Evolutionary conservation across 2,113 vertebrate genomes (phyloP).

Genomic region (Mola mola): DNA sequence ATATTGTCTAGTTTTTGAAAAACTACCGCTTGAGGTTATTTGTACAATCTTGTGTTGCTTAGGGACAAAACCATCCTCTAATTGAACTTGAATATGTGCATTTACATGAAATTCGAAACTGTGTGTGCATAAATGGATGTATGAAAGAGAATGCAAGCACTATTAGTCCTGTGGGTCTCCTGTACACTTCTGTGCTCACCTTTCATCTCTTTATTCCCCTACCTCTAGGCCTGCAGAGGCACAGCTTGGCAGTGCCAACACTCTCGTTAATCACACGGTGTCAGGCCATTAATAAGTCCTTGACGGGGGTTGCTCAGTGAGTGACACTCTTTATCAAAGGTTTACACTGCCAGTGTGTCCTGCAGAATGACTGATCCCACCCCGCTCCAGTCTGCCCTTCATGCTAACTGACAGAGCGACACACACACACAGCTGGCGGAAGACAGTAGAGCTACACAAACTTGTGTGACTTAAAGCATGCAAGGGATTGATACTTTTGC

Average conservation of each 20-base stretch:
- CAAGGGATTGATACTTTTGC: constrained; percentile 14
- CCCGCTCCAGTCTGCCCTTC: constrained; percentile 68
- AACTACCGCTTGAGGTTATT: too few relatives aligned
- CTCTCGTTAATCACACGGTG: constrained; percentile 74
- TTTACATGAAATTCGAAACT: background rate
- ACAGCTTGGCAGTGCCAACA: constrained; percentile 35
- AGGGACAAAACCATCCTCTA: too few relatives aligned
- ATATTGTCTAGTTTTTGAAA: too few relatives aligned
- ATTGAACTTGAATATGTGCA: background rate
- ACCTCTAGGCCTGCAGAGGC: constrained; percentile 41
- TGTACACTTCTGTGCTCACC: constrained; percentile 9
- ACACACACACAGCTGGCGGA: constrained; percentile 34
- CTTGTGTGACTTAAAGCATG: constrained; percentile 17
- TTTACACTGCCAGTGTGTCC: constrained; percentile 75
- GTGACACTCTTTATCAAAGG: constrained; percentile 82
- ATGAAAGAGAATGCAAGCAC: background rate
- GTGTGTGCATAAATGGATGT: background rate
- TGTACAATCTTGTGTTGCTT: too few relatives aligned
- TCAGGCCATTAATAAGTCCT: constrained; percentile 81
- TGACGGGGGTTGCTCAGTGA: constrained; percentile 76
- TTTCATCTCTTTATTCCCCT: constrained; percentile 57
- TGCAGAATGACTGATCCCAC: constrained; percentile 75
- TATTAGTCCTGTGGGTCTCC: constrained; percentile 19
- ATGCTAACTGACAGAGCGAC: constrained; percentile 56
- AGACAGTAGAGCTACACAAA: constrained; percentile 18